phyloP scores from a whole-genome alignment of 1,140 invertebrate genomes.

The Sitodiplosis mosellana region DNA sequence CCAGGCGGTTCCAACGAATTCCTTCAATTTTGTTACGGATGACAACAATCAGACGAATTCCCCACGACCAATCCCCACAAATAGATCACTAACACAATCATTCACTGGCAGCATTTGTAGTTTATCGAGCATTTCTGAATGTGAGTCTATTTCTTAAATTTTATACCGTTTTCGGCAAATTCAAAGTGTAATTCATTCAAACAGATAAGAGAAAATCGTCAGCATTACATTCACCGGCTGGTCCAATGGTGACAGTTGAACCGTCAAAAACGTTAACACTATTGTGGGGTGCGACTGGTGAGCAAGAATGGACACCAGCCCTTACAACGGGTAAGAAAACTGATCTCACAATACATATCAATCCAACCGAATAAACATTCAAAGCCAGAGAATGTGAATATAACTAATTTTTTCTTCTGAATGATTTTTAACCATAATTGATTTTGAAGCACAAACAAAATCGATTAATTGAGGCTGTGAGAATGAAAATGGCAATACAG shows the following conservation, averaged over 20 bases:
- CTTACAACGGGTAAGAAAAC: conserved; percentile 61
- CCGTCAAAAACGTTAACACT: conserved; percentile 44
- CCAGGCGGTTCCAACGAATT: conserved; percentile 48
- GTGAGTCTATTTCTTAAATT: too few species aligned
- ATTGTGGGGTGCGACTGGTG: conserved; percentile 78
- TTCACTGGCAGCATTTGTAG: too few species aligned
- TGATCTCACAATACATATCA: neutral
- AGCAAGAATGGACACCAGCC: conserved; percentile 89
- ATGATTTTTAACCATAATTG: too few species aligned
- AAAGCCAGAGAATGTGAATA: too few species aligned
- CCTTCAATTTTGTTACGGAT: too few species aligned
- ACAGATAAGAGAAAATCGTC: conserved; percentile 9
- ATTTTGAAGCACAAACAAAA: too few species aligned
- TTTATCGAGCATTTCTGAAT: too few species aligned
- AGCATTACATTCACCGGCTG: conserved; percentile 7
- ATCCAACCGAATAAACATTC: neutral
- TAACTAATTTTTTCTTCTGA: too few species aligned
- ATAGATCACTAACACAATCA: neutral
- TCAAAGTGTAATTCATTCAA: too few species aligned
- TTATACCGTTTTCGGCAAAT: too few species aligned
- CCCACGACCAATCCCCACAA: conserved; percentile 12
- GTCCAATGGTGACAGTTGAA: conserved; percentile 10
- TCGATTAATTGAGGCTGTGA: too few species aligned
- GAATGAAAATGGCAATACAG: too few species aligned
- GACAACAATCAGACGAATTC: conserved; percentile 3